Evolutionary conservation across 2,888 invertebrate genomes (phyloP).

Genomic region (Agrotis segetum): DNA sequence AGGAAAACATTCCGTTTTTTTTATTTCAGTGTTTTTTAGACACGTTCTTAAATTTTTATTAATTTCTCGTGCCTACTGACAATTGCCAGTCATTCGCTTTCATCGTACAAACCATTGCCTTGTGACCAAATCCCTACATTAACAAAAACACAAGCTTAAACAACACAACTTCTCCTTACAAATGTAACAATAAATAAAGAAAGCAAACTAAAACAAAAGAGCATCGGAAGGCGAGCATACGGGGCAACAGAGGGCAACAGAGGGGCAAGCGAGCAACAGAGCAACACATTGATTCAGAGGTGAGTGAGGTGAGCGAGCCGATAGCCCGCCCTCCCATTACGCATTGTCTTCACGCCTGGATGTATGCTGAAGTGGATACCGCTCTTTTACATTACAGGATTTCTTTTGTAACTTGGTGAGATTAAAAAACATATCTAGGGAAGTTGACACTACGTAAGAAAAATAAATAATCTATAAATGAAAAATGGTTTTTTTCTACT

Average conservation of each 20-base stretch:
- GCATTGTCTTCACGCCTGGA: conserved; percentile 51
- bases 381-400: background rate
- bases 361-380: conserved; percentile 26
- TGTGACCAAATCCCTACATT: background rate
- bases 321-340: conserved; percentile 64
- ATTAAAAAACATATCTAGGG: no score
- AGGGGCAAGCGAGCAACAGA: conserved; percentile 58
- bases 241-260: conserved; percentile 51
- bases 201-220: conserved; percentile 32
- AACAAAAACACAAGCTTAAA: conserved; percentile 5
- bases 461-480: no score
- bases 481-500: no score
- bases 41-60: no score
- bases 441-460: no score
- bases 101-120: no score
- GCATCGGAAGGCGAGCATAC: conserved; percentile 57
- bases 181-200: conserved; percentile 42
- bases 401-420: no score
- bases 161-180: background rate
- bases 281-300: conserved; percentile 61
- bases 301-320: conserved; percentile 55
- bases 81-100: no score
- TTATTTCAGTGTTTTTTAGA: no score
- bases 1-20: no score
- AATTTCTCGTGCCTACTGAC: no score